Evolutionary conservation across 2,888 invertebrate genomes (phyloP).

Genomic region (Protonemura montana): DNA sequence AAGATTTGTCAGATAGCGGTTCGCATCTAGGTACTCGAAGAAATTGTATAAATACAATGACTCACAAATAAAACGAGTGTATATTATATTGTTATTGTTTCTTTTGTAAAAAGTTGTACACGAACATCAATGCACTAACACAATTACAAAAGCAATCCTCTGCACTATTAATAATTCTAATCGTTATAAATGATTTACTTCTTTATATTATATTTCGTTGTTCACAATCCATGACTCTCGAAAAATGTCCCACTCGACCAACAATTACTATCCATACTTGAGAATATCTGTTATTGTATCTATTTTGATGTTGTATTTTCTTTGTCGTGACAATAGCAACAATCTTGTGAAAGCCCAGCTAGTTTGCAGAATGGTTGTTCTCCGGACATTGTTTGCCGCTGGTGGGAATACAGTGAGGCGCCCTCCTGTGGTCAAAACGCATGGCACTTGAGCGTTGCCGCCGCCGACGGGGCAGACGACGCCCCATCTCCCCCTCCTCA

Average conservation of each 20-base stretch:
- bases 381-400: conserved; percentile 8
- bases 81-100: not conserved
- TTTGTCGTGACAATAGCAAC: conserved; percentile 37
- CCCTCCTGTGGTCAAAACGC: conserved; percentile 32
- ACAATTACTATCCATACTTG: conserved; percentile 36
- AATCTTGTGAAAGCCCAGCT: conserved; percentile 30
- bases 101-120: not conserved
- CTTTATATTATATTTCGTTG: not conserved
- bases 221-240: not conserved
- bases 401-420: not conserved
- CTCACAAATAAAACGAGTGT: not conserved
- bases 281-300: conserved; percentile 41
- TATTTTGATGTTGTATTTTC: conserved; percentile 38
- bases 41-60: not conserved
- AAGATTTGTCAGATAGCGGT: not conserved
- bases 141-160: not conserved
- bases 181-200: conserved; percentile 5
- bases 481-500: not conserved
- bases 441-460: conserved; percentile 13
- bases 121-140: not conserved
- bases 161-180: not conserved
- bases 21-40: not conserved
- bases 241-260: conserved; percentile 17
- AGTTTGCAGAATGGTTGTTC: conserved; percentile 24
- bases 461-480: not conserved